phyloP scores from a whole-genome alignment of 92 coral and sea anemone genomes.

The Palythoa grandis region DNA sequence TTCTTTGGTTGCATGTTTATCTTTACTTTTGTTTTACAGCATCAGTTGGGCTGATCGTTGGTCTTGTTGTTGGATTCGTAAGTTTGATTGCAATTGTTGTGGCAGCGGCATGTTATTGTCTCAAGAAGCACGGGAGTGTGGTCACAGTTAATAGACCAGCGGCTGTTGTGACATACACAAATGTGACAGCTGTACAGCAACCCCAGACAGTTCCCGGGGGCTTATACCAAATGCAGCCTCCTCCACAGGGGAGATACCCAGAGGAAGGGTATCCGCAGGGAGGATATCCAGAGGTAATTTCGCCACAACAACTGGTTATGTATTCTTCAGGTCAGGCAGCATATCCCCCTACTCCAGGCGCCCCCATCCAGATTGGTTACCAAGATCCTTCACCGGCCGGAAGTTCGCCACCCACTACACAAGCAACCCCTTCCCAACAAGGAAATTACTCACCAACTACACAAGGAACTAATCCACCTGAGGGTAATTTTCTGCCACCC shows the following conservation, averaged over 20 bases:
- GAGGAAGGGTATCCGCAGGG: constrained; percentile 5
- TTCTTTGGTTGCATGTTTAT: neutral
- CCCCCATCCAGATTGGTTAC: neutral
- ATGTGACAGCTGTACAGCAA: neutral
- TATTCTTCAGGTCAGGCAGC: neutral
- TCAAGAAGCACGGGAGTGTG: neutral
- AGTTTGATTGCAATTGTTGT: neutral
- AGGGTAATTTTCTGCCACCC: neutral
- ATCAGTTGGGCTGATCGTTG: constrained; percentile 10
- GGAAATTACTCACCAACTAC: neutral
- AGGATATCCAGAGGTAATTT: no score
- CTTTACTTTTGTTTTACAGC: neutral
- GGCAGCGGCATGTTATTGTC: neutral
- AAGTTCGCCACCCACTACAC: no score
- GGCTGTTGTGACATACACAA: neutral
- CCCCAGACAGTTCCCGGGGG: neutral
- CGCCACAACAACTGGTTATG: neutral
- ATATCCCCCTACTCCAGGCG: neutral
- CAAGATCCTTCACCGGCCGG: neutral
- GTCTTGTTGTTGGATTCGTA: neutral
- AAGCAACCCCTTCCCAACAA: neutral
- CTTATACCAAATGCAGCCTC: neutral
- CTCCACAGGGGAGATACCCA: neutral
- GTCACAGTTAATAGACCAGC: constrained; percentile 11
- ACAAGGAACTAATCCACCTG: neutral